phyloP scores from a whole-genome alignment of 2,797 vertebrate species.

The Mus spretus region DNA sequence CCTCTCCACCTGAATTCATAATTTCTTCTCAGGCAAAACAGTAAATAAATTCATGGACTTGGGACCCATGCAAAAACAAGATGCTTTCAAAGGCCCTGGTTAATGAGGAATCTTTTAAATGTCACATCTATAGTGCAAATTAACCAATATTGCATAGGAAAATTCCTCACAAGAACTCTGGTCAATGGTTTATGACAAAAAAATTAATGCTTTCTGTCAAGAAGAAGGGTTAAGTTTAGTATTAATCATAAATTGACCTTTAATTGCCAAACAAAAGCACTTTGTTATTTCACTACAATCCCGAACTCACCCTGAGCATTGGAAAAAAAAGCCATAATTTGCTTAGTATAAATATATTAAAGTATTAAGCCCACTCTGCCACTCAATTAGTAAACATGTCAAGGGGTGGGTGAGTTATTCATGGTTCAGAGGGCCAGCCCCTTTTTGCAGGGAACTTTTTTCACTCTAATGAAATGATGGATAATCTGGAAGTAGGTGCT shows the following conservation, averaged over 20 bases:
- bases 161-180: slow-evolving; percentile 73
- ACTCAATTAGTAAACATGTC: slow-evolving; percentile 99
- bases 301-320: slow-evolving; percentile 82
- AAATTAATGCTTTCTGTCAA: slow-evolving; percentile 86
- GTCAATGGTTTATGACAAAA: slow-evolving; percentile 83
- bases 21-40: slow-evolving; percentile 75
- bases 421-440: slow-evolving; percentile 98
- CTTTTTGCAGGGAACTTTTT: slow-evolving; percentile 99
- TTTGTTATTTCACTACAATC: slow-evolving; percentile 89
- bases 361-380: slow-evolving; percentile 93
- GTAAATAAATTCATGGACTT: slow-evolving; percentile 68
- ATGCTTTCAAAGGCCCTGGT: slow-evolving; percentile 75
- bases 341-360: slow-evolving; percentile 90
- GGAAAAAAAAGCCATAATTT: slow-evolving; percentile 87
- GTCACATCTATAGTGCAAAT: slow-evolving; percentile 77
- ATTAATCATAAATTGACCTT: slow-evolving; percentile 87
- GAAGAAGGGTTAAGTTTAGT: slow-evolving; percentile 85
- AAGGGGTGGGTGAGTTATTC: slow-evolving; percentile 98
- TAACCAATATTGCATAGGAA: slow-evolving; percentile 78
- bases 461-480: slow-evolving; percentile 99
- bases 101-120: slow-evolving; percentile 82
- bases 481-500: slow-evolving; percentile 99
- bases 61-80: slow-evolving; percentile 60
- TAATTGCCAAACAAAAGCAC: slow-evolving; percentile 87
- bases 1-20: slow-evolving; percentile 57